A percentile compares a stretch with the other conserved stretches of the same genome.
Evolutionary conservation across 2,113 vertebrate genomes (phyloP).

Genomic region (Melospiza melodia): DNA sequence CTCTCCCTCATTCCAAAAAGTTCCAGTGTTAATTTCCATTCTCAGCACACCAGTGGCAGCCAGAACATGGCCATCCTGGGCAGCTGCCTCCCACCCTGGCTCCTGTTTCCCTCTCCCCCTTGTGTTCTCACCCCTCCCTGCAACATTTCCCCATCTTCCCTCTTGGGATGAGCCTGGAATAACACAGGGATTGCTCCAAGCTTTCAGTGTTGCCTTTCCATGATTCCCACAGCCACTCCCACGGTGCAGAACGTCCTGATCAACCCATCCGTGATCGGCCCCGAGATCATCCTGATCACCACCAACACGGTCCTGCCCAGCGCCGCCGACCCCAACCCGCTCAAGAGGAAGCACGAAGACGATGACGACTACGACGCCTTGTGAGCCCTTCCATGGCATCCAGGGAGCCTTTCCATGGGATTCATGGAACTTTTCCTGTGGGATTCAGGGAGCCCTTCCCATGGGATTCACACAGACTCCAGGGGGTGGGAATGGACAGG

Average conservation of each 20-base stretch:
- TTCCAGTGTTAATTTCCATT: background rate
- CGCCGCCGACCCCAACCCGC: conserved; percentile 71
- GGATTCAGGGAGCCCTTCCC: too few relatives aligned
- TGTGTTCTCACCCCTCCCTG: accelerated
- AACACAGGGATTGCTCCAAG: accelerated
- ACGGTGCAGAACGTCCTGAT: conserved; percentile 92
- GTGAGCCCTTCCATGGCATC: conserved; percentile 18
- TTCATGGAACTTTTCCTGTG: accelerated
- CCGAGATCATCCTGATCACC: conserved; percentile 96
- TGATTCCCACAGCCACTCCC: conserved; percentile 69
- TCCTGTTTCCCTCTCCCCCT: background rate
- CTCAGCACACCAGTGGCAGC: background rate
- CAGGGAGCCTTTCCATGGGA: background rate
- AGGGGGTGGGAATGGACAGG: background rate
- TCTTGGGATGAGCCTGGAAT: background rate
- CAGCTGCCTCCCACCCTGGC: background rate
- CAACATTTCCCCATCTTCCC: background rate
- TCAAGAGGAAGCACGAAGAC: conserved; percentile 95
- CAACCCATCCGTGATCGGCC: conserved; percentile 91
- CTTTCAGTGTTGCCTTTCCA: background rate
- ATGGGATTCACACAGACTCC: background rate
- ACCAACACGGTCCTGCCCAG: conserved; percentile 90
- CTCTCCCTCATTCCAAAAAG: too few relatives aligned
- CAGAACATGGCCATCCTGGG: accelerated
- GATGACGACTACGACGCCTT: conserved; percentile 90